Evolutionary conservation across 2,888 invertebrate genomes (phyloP), one percentile per base, ranked within the genome.

Genomic region (Carterocephalus palaemon): DNA sequence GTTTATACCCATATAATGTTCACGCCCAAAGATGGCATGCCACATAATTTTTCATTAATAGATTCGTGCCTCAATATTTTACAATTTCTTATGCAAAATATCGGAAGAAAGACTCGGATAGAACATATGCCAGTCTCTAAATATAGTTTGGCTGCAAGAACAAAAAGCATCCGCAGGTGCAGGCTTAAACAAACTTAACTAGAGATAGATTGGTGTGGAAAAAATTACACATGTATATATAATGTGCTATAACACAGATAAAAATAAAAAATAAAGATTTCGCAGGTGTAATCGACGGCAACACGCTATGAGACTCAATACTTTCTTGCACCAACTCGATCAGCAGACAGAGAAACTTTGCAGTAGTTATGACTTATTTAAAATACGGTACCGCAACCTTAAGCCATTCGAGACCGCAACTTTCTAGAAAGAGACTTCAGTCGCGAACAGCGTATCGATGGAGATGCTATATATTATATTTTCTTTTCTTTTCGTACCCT

Each of bases 271-370:
- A 23, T 32, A 41, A 24, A 40, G 17, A 17, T 15, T 19, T 16
- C 17, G 40, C 40, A 41, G 40, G 40, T 41, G 40, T 32, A 32
- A 3, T 10, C 40, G 32, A 19, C 22, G 47, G 38, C 40, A 46
- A 29, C 45, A 46, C 49, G 50, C 46, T 40, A 46, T 37, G 46
- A 58, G 59, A 56, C 63, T 48, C 59, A 59, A 68, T 75, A 78
- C 82, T 83, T 81, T 82, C 82, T 80, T 79, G 65, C 57, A 67
- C 66, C 80, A 80, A 81, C 83, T 81, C 63, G 82, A 75, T 74
- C 80, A 56, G 57, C 54, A 66, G 49, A 75, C 67, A 66, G 47
- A 40, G 49, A 40, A 22, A 31, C 16, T 13, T 36, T 66, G 51
- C 74, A 78, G 73, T 51, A 47, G 62, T 24, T 31, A 47, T 47